Percentiles rank a stretch among this genome's conserved stretches.
phyloP scores from a whole-genome alignment of 2,888 invertebrate species.

The Sarcophaga rosellei region DNA sequence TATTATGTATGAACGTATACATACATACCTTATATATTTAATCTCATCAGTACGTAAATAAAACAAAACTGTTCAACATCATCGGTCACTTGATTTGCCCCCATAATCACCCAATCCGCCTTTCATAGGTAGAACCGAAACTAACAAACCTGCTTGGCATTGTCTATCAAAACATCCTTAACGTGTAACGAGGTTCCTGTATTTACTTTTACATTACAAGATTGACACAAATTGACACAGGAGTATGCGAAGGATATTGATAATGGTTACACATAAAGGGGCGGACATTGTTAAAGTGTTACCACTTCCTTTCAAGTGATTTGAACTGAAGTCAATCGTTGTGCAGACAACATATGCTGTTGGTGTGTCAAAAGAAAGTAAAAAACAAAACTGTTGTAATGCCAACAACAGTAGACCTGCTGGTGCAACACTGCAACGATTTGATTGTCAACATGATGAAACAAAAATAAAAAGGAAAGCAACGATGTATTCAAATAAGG shows the following conservation, averaged over 20 bases:
- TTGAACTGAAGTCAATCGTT: neutral
- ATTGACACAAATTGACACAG: conserved; percentile 23
- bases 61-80: conserved; percentile 11
- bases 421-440: neutral
- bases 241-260: neutral
- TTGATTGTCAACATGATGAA: conserved; percentile 17
- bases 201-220: conserved; percentile 34
- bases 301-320: conserved; percentile 31
- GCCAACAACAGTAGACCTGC: neutral
- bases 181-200: conserved; percentile 41
- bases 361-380: neutral
- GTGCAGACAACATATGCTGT: neutral
- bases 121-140: too few relatives aligned
- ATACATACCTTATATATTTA: neutral
- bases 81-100: conserved; percentile 32
- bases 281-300: conserved; percentile 32
- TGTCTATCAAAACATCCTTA: conserved; percentile 43
- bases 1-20: neutral
- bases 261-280: conserved; percentile 8
- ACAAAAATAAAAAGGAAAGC: neutral
- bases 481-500: too few relatives aligned
- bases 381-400: neutral
- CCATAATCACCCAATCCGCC: too few relatives aligned
- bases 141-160: neutral
- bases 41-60: conserved; percentile 9